These are phyloP conservation scores for Turnix velox DNA, from an alignment of 2,113 vertebrate species.

Conservation along the genomic window DNA sequence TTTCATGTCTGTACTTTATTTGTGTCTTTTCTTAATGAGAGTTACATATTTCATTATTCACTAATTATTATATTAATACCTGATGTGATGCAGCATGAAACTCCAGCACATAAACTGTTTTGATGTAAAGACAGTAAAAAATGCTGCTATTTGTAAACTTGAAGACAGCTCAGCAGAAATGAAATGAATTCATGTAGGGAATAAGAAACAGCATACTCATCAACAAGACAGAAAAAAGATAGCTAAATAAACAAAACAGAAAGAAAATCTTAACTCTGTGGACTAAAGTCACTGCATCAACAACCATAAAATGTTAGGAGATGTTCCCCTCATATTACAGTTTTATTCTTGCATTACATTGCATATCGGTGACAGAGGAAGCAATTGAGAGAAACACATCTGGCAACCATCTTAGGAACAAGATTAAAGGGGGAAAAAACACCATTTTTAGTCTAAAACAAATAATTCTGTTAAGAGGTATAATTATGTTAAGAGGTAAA, in stretches of 20 bases:
- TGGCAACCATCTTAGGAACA: neutral
- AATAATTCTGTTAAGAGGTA: neutral
- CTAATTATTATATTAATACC: neutral
- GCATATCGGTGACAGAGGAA: neutral
- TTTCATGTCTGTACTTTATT: neutral
- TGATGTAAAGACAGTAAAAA: neutral
- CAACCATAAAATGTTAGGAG: neutral
- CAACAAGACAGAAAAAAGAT: neutral
- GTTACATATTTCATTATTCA: neutral
- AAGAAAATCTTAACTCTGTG: neutral
- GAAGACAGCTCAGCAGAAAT: neutral
- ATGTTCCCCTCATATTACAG: neutral
- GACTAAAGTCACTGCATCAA: neutral
- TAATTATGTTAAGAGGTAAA: too few relatives aligned
- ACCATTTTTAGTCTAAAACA: neutral
- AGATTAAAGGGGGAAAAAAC: neutral
- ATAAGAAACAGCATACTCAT: constrained; percentile 10
- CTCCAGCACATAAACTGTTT: neutral
- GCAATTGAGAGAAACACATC: neutral
- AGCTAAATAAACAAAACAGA: neutral
- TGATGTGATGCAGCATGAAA: neutral
- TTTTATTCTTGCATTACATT: neutral
- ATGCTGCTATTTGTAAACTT: neutral
- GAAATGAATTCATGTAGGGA: constrained; percentile 1
- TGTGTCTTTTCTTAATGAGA: neutral